phyloP scores from a whole-genome alignment of 1,140 invertebrate genomes.

The Teleopsis dalmanni region DNA sequence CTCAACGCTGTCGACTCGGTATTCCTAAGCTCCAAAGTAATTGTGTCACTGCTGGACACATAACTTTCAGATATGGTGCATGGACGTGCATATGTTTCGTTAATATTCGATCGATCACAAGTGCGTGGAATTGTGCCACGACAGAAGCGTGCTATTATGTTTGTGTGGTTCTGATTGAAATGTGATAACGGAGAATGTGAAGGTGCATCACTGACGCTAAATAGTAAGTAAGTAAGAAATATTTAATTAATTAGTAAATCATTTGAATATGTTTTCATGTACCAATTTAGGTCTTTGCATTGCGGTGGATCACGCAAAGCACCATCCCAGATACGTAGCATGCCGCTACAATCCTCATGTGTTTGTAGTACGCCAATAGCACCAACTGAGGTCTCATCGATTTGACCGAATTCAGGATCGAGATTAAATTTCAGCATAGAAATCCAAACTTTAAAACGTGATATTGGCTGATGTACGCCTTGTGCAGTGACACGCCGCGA shows the following conservation, averaged over 20 bases:
- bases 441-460: slow-evolving; percentile 73
- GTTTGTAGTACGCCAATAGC: slow-evolving; percentile 49
- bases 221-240: neutral
- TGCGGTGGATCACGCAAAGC: slow-evolving; percentile 65
- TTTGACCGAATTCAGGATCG: slow-evolving; percentile 37
- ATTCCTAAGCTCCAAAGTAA: slow-evolving; percentile 71
- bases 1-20: slow-evolving; percentile 76
- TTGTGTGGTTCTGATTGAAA: slow-evolving; percentile 54
- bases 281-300: slow-evolving; percentile 76
- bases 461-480: slow-evolving; percentile 36
- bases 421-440: slow-evolving; percentile 77
- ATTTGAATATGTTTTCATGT: slow-evolving; percentile 20
- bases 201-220: slow-evolving; percentile 8
- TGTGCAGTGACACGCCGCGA: slow-evolving; percentile 32
- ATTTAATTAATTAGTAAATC: neutral
- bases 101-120: slow-evolving; percentile 59
- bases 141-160: slow-evolving; percentile 68
- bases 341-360: slow-evolving; percentile 67
- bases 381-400: slow-evolving; percentile 50
- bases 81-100: slow-evolving; percentile 50
- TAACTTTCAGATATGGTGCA: slow-evolving; percentile 77
- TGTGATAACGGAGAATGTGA: slow-evolving; percentile 6
- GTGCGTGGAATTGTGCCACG: slow-evolving; percentile 66
- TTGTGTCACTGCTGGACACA: slow-evolving; percentile 67
- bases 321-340: slow-evolving; percentile 77